Evolutionary conservation across 2,888 invertebrate genomes (phyloP), one percentile per base, ranked within the genome.

Genomic region (Chesias legatella): DNA sequence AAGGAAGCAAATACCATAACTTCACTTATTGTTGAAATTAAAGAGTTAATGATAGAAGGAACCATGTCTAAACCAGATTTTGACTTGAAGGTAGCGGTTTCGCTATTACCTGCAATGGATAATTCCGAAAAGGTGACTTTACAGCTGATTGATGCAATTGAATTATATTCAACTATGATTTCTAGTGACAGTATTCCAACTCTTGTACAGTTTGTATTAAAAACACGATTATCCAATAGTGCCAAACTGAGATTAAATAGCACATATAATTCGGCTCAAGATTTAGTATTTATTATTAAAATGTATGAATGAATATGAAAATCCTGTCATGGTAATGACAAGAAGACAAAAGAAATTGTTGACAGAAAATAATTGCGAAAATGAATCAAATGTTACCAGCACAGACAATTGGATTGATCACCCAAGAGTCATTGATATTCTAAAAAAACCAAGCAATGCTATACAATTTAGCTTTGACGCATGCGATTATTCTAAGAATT

Each of bases 361-460:
- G n/a, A n/a, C n/a, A n/a, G n/a, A n/a, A n/a, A n/a, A n/a, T n/a
- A n/a, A n/a, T n/a, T n/a, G n/a, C n/a, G n/a, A n/a, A n/a, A n/a
- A n/a, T n/a, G n/a, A n/a, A n/a, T n/a, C n/a, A n/a, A n/a, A n/a
- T n/a, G n/a, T n/a, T n/a, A n/a, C n/a, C n/a, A n/a, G n/a, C 13
- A 33, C 28, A 1, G 37, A 48, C 34, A 9, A 46, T 21, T 10
- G 50, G 50, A 11, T 35, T 48, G 52, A 48, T 48, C 52, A 53
- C 42, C 48, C 49, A 22, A 39, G 28, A 42, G 30, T 50, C 10
- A 43, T 35, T 21, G 56, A 53, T 22, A 40, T 52, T 42, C 28
- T 55, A 30, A 26, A 33, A 10, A 53, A 30, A 34, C 54, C 58
- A 4, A 30, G 13, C 35, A 26, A 33, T 10, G 31, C 46, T 1